Conservation (phyloP, 2,888 invertebrate species). For the Automeris io region DNA sequence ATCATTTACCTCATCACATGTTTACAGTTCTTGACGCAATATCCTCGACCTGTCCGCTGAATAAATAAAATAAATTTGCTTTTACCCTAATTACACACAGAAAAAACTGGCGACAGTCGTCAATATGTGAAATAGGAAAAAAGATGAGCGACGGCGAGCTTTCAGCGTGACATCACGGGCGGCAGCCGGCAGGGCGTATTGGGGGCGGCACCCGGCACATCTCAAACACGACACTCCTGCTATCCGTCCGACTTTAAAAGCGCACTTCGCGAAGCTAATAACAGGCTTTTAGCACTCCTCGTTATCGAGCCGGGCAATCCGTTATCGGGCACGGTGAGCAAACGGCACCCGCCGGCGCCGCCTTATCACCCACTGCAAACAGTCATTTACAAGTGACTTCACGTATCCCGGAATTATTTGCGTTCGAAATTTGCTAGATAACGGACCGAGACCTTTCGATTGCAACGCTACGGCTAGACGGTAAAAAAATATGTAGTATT, state of each 20-base stretch:
- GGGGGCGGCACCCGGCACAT: conserved; percentile 60
- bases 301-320: conserved; percentile 41
- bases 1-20: conserved; percentile 6
- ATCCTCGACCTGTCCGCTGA: conserved; percentile 41
- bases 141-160: conserved; percentile 51
- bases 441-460: conserved; percentile 23
- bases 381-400: conserved; percentile 63
- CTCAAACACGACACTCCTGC: conserved; percentile 32
- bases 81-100: conserved; percentile 64
- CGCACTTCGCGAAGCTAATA: conserved; percentile 52
- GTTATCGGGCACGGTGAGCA: conserved; percentile 51
- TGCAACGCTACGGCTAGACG: conserved; percentile 1
- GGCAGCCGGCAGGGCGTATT: conserved; percentile 61
- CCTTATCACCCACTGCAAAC: conserved; percentile 67
- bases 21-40: conserved; percentile 33
- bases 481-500: background rate
- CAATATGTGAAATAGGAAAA: conserved; percentile 69
- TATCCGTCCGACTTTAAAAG: conserved; percentile 46
- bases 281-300: conserved; percentile 66
- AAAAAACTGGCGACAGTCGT: conserved; percentile 72
- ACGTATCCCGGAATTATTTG: conserved; percentile 59
- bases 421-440: conserved; percentile 62
- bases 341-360: conserved; percentile 66
- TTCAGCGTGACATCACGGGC: conserved; percentile 67
- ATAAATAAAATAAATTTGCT: conserved; percentile 59